Evolutionary conservation across 2,888 invertebrate species (phyloP), one percentile per base, ranked within the genome.

Genomic region (Drosophila longiperda): DNA sequence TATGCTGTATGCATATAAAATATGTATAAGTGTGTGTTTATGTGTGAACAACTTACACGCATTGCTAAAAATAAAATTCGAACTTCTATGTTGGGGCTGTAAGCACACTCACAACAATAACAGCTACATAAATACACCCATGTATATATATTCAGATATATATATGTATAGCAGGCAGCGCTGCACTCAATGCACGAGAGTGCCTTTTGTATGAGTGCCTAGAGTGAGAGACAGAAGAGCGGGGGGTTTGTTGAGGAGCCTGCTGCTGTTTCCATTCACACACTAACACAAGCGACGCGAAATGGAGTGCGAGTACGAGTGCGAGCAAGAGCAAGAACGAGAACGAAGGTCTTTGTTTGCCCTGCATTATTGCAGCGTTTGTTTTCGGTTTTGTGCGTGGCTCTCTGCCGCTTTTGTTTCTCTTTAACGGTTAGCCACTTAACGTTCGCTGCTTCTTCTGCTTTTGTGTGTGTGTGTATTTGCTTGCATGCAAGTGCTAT

Each of bases 31-130:
- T 12, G 20, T 42, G 7, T 20, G 20, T 7, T 45, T 45, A 15
- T 45, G 73, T 66, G 58, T 73, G 65, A 71, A 73, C 53, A 80
- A 80, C 68, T 73, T 83, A 84, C 72, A 82, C 83, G 77, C 73
- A 73, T 60, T 57, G 60, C 87, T 84, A 80, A 84, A 90, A 82
- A 88, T 88, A 88, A 69, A 73, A 71, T 72, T 80, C 61, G 68
- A 63, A 78, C 74, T 79, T 85, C 72, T 86, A 89, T 86, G 86
- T 74, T 87, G 67, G 61, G 57, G 68, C 57, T 45, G 12, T 55
- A 50, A 60, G 63, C 66, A 70, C 62, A 73, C 65, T 69, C 64
- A 23, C 48, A 65, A 38, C 38, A 12, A 38, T 26, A 53, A 32
- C 52, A 58, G 53, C 38, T 40, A 63, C 42, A 60, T 52, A 52